Evolutionary conservation across 2,888 invertebrate genomes (phyloP).

Genomic region (Drosophila percnosoma): DNA sequence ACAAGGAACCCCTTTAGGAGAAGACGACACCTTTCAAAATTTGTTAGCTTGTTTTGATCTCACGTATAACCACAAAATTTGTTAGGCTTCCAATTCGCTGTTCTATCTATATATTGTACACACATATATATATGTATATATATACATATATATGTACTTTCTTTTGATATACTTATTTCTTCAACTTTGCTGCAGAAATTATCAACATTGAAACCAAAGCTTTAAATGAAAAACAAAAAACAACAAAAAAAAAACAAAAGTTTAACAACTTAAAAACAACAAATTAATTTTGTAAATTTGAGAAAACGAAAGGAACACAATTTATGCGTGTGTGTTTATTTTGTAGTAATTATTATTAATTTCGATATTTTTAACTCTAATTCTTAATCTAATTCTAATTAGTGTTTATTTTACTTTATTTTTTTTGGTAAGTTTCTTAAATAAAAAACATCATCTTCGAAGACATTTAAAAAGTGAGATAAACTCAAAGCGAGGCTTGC

Average conservation of each 20-base stretch:
- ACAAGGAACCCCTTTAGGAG: background rate
- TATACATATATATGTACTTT: conserved; percentile 6
- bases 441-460: conserved; percentile 24
- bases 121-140: background rate
- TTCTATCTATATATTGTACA: conserved; percentile 12
- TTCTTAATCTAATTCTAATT: conserved; percentile 40
- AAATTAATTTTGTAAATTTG: conserved; percentile 34
- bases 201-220: conserved; percentile 78
- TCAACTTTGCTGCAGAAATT: conserved; percentile 74
- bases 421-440: conserved; percentile 25
- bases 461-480: conserved; percentile 49
- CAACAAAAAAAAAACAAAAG: conserved; percentile 21
- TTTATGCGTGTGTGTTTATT: conserved; percentile 58
- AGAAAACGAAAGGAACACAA: conserved; percentile 20
- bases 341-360: conserved; percentile 21
- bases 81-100: conserved; percentile 63
- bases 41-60: conserved; percentile 73
- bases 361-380: conserved; percentile 45
- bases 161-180: conserved; percentile 31
- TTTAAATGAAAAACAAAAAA: conserved; percentile 58
- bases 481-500: conserved; percentile 71
- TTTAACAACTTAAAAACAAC: conserved; percentile 20
- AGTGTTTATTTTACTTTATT: conserved; percentile 28
- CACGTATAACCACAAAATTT: conserved; percentile 64
- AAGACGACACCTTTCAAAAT: conserved; percentile 21